phyloP scores from a whole-genome alignment of 2,888 invertebrate genomes.

The Polymixis flavicincta region DNA sequence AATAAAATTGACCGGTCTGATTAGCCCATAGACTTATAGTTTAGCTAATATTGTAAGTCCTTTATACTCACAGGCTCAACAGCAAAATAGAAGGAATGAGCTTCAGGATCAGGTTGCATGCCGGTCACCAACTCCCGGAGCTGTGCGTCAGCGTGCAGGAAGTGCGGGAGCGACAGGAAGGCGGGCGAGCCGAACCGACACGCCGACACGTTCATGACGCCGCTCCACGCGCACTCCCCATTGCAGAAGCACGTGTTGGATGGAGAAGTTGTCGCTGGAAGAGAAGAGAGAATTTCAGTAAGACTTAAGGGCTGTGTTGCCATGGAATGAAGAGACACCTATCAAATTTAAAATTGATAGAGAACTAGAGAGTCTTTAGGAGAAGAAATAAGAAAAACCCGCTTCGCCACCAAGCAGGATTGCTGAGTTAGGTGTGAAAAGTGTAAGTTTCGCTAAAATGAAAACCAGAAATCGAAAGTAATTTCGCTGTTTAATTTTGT shows the following conservation, averaged over 20 bases:
- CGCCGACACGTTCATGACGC: constrained; percentile 94
- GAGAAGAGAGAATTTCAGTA: background rate
- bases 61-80: constrained; percentile 92
- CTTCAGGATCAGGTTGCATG: constrained; percentile 92
- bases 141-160: constrained; percentile 93
- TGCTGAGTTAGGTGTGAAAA: background rate
- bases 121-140: constrained; percentile 92
- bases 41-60: too few species aligned
- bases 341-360: background rate
- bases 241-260: constrained; percentile 94
- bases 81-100: constrained; percentile 94
- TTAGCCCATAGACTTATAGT: too few species aligned
- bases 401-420: background rate
- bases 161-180: constrained; percentile 96
- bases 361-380: background rate
- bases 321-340: background rate
- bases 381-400: background rate
- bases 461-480: background rate
- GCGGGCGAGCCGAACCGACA: constrained; percentile 95
- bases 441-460: background rate
- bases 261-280: constrained; percentile 90
- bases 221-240: constrained; percentile 93
- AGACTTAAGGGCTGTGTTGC: background rate
- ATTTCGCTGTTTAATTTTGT: too few species aligned
- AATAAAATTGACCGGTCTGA: too few species aligned